Percentiles rank a stretch among this genome's conserved stretches.
Evolutionary conservation across 2,797 vertebrate species (phyloP).

Genomic region (Myotis planiceps): DNA sequence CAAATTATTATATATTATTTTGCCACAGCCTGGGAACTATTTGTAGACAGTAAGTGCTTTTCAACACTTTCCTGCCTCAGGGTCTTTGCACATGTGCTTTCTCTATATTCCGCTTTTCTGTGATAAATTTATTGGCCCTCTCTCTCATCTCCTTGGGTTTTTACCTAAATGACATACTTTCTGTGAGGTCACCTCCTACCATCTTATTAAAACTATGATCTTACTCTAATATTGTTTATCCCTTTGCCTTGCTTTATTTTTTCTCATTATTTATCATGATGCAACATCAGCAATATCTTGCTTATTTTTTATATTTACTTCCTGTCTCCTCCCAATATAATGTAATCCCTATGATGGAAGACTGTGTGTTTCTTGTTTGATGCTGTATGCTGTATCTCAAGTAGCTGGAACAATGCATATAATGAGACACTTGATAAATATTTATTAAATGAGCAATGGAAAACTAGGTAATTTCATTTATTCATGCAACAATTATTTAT

Average conservation of each 20-base stretch:
- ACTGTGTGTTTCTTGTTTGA: neutral
- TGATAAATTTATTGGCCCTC: neutral
- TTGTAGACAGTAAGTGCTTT: neutral
- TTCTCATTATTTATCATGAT: neutral
- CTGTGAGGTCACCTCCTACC: neutral
- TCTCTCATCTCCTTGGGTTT: neutral
- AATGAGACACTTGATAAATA: neutral
- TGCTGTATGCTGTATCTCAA: neutral
- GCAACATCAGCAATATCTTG: neutral
- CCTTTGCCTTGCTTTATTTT: neutral
- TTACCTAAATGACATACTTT: neutral
- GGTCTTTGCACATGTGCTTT: neutral
- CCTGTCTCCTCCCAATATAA: neutral
- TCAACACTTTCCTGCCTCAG: neutral
- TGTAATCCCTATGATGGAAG: neutral
- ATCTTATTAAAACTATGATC: neutral
- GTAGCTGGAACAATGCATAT: neutral
- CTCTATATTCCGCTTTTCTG: neutral
- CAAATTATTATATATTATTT: neutral
- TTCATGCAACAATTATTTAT: neutral
- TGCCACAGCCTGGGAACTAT: neutral
- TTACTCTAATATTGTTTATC: neutral
- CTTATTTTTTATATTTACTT: slow-evolving; percentile 2
- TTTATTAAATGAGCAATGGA: neutral
- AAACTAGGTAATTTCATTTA: neutral